Evolutionary conservation across 2,113 vertebrate species (phyloP), one percentile per base, ranked within the genome.

Genomic region (Vidua chalybeata): DNA sequence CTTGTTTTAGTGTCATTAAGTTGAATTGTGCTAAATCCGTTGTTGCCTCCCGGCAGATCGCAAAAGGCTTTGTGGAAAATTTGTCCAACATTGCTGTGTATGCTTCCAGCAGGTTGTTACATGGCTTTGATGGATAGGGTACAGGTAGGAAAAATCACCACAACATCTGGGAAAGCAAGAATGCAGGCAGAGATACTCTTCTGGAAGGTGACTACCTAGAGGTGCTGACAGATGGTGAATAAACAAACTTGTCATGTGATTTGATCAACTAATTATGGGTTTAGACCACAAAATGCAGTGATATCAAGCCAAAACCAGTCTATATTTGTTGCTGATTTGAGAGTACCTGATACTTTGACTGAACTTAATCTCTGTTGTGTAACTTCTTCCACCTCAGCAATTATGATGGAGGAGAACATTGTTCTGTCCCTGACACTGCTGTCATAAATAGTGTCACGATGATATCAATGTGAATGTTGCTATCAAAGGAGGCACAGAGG

Each of bases 111-210:
- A 69, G 83, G 66, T 87, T 90, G 80, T 78, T 95, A 96, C 92
- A 92, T 93, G 88, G 90, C 85, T 96, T 93, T 95, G 90, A 96
- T 96, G 77, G 86, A 95, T 94, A 93, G 66, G 49, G 35, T 79
- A 51, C 49, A 75, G 72, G 48, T 56, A 93, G 85, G 64, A 96
- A 96, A 96, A 93, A 90, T 90, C 85, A 72, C 64, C n/a, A 7
- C 21, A 90, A 90, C 93, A 94, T 93, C 93, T 89, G 76, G 88
- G 33, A 56, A 77, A 77, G 73, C 26, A 92, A 84, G 62, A 89
- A 73, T 33, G 45, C 37, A 68, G 73, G 45, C 56, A 43, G 22
- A 76, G 88, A 39, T 87, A 4, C 15, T 90, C 51, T 81, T 81
- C 86, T 93, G 68, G 88, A 92, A 90, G 66, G 58, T 95, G 88